These are phyloP conservation scores for Pantherophis vulpinus DNA, from an alignment of 2,797 vertebrate genomes.

Conservation along the genomic window DNA sequence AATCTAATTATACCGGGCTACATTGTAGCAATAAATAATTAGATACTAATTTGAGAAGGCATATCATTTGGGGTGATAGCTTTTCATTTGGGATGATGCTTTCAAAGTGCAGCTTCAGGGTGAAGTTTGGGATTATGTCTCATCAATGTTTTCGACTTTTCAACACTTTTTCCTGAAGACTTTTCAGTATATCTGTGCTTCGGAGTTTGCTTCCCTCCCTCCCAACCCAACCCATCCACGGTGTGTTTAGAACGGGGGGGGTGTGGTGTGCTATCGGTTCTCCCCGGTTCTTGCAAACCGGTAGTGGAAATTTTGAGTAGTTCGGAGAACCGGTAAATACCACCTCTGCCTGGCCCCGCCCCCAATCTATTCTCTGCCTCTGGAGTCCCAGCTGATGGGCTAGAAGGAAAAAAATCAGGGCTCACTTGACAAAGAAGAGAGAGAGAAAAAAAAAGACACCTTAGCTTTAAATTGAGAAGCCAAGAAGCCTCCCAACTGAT, in stretches of 20 bases:
- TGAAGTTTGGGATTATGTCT: neutral
- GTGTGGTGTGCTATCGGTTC: too few relatives aligned
- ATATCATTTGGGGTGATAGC: slow-evolving; percentile 19
- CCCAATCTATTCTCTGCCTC: too few relatives aligned
- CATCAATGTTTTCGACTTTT: slow-evolving; percentile 28
- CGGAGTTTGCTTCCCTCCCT: neutral
- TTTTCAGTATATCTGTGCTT: slow-evolving; percentile 7
- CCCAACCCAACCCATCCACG: neutral
- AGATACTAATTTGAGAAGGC: slow-evolving; percentile 30
- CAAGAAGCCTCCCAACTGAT: too few relatives aligned
- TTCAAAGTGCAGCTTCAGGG: slow-evolving; percentile 2
- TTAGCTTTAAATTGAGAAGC: too few relatives aligned
- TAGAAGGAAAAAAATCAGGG: too few relatives aligned
- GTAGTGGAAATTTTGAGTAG: too few relatives aligned
- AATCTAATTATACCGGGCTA: slow-evolving; percentile 21
- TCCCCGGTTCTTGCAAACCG: too few relatives aligned
- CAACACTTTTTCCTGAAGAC: neutral
- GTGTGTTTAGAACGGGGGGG: neutral
- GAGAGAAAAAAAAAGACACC: too few relatives aligned
- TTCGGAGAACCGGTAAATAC: too few relatives aligned
- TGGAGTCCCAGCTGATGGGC: too few relatives aligned
- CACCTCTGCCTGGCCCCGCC: too few relatives aligned
- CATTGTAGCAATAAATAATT: slow-evolving; percentile 29
- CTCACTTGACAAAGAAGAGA: too few relatives aligned
- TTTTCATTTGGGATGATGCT: slow-evolving; percentile 22